Evolutionary conservation across 2,113 vertebrate genomes (phyloP), one percentile per base, ranked within the genome.

Genomic region (Hippolais icterina): DNA sequence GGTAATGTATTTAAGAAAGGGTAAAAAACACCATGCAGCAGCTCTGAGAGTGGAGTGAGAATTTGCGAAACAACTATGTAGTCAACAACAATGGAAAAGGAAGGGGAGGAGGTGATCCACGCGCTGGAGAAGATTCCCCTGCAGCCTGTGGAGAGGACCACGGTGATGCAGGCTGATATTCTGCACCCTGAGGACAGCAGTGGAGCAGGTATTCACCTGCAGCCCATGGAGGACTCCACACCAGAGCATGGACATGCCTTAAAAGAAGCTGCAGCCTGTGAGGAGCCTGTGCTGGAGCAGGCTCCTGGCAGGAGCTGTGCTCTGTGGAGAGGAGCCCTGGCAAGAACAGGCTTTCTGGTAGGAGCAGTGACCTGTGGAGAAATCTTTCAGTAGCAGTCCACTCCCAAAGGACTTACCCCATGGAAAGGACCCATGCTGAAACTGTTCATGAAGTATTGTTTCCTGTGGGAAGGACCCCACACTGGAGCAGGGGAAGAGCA

Each of bases 221-320:
- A 59, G 35, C 53, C 42, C 31, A 24, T 50, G 44, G 14, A 60
- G 47, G 5, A 25, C 31, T 37, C 8, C 11, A 18, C 1, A 3
- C 4, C 1, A 1, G 9, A 63, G 20, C 27, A 54, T 41, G 8
- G 24, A 35, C 11, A 12, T 1, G 1, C 14, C 10, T 9, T 54
- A 21, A 74, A 54, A 28, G 44, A 77, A 49, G 17, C 3, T 59
- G 29, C 11, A 56, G 21, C 15, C 31, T 54, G 10, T 29, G 47
- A 54, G 56, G 11, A 70, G 28, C 5, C 18, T 63, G 17, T 1
- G 5, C 18, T 56, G 41, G 13, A 44, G 12, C 20, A 71, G 39
- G 27, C 1, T 65, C 7, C 68, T 35, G 12, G 39, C 21, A 41
- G 46, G 28, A 72, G 2, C 31, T 60, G 12, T 46, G 33, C 15